Evolutionary conservation across 2,113 vertebrate species (phyloP).

Genomic region (Apodemus speciosus): DNA sequence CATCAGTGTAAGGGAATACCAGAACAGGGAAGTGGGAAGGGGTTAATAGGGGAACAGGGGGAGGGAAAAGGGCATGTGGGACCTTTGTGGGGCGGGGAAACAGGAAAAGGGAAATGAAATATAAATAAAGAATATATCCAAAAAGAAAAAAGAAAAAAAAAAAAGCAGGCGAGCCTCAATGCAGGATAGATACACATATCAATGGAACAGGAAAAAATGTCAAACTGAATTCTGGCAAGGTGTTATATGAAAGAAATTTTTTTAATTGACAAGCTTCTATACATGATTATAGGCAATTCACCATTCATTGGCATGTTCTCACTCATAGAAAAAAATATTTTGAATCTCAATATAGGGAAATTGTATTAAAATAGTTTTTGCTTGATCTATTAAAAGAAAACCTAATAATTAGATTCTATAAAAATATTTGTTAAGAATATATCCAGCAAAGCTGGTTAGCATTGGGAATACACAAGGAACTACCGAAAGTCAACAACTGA

Average conservation of each 20-base stretch:
- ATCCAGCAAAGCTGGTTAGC: not conserved
- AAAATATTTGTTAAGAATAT: not conserved
- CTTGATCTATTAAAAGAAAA: not conserved
- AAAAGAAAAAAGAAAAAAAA: no score
- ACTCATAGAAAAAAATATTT: not conserved
- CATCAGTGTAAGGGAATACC: no score
- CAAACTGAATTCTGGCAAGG: not conserved
- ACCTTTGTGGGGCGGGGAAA: no score
- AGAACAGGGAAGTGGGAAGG: no score
- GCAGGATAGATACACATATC: not conserved
- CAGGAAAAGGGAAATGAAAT: no score
- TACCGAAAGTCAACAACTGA: not conserved
- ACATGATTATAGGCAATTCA: not conserved
- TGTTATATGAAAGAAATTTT: not conserved
- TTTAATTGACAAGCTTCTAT: not conserved
- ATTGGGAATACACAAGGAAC: not conserved
- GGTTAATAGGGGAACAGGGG: no score
- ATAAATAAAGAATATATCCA: no score
- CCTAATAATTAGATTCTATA: not conserved
- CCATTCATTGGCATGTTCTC: not conserved
- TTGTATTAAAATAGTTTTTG: not conserved
- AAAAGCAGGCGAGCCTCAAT: not conserved
- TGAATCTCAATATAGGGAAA: not conserved
- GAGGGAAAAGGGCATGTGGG: no score
- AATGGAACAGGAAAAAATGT: not conserved